Evolutionary conservation across 2,797 vertebrate genomes (phyloP), one percentile per base, ranked within the genome.

Genomic region (Chelonia mydas): DNA sequence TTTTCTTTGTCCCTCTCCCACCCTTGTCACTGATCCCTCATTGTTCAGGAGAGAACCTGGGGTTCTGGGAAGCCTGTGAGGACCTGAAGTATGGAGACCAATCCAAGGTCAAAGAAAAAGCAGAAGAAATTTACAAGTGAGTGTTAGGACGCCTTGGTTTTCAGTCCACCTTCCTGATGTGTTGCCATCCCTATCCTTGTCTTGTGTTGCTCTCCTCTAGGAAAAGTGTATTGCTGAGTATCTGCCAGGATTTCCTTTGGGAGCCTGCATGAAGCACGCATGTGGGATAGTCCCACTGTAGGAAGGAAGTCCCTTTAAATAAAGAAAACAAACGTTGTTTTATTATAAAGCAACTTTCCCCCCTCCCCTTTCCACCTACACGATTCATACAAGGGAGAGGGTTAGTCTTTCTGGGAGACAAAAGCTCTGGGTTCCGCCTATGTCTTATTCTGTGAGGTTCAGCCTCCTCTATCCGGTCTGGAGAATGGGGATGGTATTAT

Each of bases 101-200:
- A 61, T 99, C 98, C n/a, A 99, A 99, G 68, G 99, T 99, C 98
- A 99, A 98, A 96, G 99, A 99, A 96, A 99, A 99, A 97, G 99
- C 99, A 2, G 99, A 99, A 96, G 99, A 99, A 96, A 99, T 99
- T 95, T 99, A 99, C 98, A 99, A 99, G 99, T 99, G 98, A 98
- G 98, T 92, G 57, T 17, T 49, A 31, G 77, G n/a, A 55, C 13
- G 12, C 81, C 1, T 3, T 33, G 19, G 6, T 0, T 16, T 93
- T 84, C 76, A 37, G 3, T 41, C 57, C 9, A 53, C n/a, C n/a
- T 76, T 12, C 9, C 49, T 2, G 1, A 0, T 1, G 25, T 79
- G 50, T 79, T 81, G 45, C 5, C 7, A 41, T 19, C n/a, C 13
- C 31, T 19, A 31, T 3, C 21, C 49, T 41, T 31, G 3, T 15